Evolutionary conservation across 2,888 invertebrate species (phyloP).

Genomic region (Margaritifera margaritifera): DNA sequence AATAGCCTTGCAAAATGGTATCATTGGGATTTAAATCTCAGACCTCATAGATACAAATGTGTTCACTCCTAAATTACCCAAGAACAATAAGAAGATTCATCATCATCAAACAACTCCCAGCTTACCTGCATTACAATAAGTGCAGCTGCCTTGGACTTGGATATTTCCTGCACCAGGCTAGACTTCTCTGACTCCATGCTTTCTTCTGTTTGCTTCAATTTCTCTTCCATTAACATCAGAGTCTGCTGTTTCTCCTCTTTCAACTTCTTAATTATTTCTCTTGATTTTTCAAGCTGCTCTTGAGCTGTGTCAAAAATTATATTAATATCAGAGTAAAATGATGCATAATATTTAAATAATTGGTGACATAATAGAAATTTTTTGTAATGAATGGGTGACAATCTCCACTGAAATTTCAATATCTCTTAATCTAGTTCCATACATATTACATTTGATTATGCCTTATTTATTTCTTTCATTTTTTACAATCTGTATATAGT

Average conservation of each 20-base stretch:
- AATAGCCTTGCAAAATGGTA: too few relatives aligned
- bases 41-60: too few relatives aligned
- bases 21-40: too few relatives aligned
- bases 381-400: too few relatives aligned
- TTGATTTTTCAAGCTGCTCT: conserved; percentile 69
- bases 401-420: too few relatives aligned
- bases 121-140: conserved; percentile 69
- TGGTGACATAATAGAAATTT: background rate
- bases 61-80: too few relatives aligned
- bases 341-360: too few relatives aligned
- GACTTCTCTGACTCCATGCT: conserved; percentile 69
- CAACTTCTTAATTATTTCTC: conserved; percentile 65
- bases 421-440: too few relatives aligned
- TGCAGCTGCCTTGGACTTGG: conserved; percentile 72
- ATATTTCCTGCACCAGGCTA: conserved; percentile 69
- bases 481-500: too few relatives aligned
- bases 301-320: conserved; percentile 49
- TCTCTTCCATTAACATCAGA: conserved; percentile 52
- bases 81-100: background rate
- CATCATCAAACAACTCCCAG: background rate
- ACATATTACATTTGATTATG: too few relatives aligned
- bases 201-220: conserved; percentile 57
- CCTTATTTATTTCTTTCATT: too few relatives aligned
- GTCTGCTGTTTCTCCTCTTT: conserved; percentile 65
- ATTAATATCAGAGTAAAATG: background rate